These are phyloP conservation scores for Boulengeromyrus knoepffleri DNA, from an alignment of 2,113 vertebrate genomes.

Conservation along the genomic window DNA sequence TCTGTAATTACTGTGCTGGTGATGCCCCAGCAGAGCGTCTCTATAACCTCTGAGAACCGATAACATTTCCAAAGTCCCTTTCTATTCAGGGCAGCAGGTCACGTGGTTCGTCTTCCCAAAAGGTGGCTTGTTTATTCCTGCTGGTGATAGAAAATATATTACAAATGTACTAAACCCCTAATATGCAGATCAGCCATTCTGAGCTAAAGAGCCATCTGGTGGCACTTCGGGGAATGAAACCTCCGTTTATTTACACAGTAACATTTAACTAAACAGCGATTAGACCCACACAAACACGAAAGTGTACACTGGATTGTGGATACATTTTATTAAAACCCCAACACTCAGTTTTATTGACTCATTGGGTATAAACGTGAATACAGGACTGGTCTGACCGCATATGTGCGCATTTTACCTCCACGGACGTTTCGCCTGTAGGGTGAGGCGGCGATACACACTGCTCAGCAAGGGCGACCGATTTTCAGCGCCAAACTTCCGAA, in stretches of 20 bases:
- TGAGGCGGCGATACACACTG: background rate
- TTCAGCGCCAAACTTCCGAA: background rate
- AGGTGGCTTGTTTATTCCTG: background rate
- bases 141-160: background rate
- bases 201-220: background rate
- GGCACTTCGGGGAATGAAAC: background rate
- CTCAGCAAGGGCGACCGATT: background rate
- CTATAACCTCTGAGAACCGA: background rate
- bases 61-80: background rate
- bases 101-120: background rate
- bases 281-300: background rate
- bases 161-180: background rate
- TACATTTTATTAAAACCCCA: background rate
- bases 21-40: background rate
- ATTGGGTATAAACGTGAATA: background rate
- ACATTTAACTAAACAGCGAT: background rate
- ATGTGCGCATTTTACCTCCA: background rate
- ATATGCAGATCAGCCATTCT: background rate
- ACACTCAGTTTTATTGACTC: background rate
- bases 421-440: background rate
- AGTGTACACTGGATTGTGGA: background rate
- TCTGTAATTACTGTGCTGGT: background rate
- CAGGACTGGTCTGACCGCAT: background rate
- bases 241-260: background rate
- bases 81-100: background rate